Base-by-base conservation (phyloP, 2,888 invertebrate species). In the Epicampocera succincta region DNA sequence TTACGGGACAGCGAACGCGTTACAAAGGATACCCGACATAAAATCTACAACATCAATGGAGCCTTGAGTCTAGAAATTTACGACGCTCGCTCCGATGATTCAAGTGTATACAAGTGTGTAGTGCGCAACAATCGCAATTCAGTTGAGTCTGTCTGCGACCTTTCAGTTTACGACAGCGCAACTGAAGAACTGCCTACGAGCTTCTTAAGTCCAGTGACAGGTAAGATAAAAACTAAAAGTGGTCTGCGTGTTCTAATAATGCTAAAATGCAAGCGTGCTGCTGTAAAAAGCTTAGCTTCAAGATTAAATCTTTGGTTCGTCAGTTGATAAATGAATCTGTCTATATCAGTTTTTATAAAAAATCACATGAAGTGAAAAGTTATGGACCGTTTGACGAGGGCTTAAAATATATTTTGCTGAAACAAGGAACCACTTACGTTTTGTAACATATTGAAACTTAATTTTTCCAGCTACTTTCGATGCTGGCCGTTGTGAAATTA, bases 101-200 rank as follows among this genome's bases (percentile, higher is more conserved):
- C 25, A 25, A 5, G 3, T 3, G 25, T 25, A 25, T 5, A 25
- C 25, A 25, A 25, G 5, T 25, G 3, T 25, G 25, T 25, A 25
- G 25, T 25, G 25, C 93, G 92, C 84, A 97, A 97, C 89, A 92
- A 93, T 77, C 93, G 94, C 85, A 96, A 97, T 29, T 92, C 93
- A 19, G 92, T 93, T 1, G 93, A 93, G 48, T 94, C 94, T 13
- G 93, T 93, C 5, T 95, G 95, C 8, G 93, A 93, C 79, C 90
- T 97, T 11, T 94, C 93, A 86, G 94, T 96, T 29, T 94, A 94
- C 86, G 94, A 92, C 33, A 87, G 87, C 42, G 48, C 72, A 2
- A 76, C 82, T 11, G 84, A 84, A 8, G 63, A 79, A 44, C 72
- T 88, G 63, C 90, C 90, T 0, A 78, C 85, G 12, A 87, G 88